Conservation (phyloP, 2,797 vertebrate species). For the Coregonus ussuriensis region DNA sequence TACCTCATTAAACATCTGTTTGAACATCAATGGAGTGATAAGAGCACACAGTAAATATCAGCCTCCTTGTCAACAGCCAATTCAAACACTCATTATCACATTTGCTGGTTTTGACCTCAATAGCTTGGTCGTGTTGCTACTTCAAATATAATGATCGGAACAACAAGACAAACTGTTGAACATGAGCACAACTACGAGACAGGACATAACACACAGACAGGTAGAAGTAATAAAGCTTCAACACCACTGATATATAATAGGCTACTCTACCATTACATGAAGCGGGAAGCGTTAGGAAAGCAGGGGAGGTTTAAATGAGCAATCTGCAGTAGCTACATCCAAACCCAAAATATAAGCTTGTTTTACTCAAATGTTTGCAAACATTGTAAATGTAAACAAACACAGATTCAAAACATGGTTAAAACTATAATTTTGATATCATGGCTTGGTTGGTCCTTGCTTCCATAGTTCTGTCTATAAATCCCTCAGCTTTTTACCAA, state of each 20-base stretch:
- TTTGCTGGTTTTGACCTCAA: conserved; percentile 39
- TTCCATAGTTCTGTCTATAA: no score
- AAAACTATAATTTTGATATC: no score
- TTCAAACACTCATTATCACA: conserved; percentile 34
- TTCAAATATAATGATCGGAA: conserved; percentile 4
- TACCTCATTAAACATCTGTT: conserved; percentile 53
- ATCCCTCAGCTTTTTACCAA: no score
- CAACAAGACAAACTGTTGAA: conserved; percentile 32
- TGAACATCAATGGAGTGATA: conserved; percentile 43
- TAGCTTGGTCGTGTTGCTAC: conserved; percentile 13
- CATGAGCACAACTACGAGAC: conserved; percentile 37
- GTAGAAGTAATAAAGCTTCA: background rate
- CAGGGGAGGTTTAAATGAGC: conserved; percentile 30
- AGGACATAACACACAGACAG: conserved; percentile 1
- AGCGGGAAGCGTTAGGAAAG: conserved; percentile 37
- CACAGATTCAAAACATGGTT: no score
- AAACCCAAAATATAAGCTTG: no score
- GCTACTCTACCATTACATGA: conserved; percentile 53
- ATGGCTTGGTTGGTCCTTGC: no score
- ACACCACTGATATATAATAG: conserved; percentile 7
- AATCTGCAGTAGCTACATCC: no score
- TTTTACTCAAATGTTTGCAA: no score
- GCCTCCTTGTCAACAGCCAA: conserved; percentile 27
- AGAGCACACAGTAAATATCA: conserved; percentile 35
- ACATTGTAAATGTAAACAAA: no score